A percentile compares a stretch with the other conserved stretches of the same genome.
These are phyloP conservation scores for Micrastur ruficollis DNA, from an alignment of 2,797 vertebrate genomes.

Conservation along the genomic window DNA sequence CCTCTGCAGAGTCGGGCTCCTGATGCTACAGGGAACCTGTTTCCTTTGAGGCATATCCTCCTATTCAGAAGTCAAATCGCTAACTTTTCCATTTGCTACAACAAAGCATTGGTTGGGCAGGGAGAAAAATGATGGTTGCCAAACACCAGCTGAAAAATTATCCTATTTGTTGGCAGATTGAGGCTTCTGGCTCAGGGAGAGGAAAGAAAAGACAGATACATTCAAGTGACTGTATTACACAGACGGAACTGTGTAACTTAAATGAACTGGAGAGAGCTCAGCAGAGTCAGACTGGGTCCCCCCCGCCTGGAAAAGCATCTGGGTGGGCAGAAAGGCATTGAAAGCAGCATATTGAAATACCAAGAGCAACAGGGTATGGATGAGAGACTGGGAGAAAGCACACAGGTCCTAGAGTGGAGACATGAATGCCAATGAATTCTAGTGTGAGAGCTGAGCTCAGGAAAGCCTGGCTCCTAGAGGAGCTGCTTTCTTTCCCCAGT, in stretches of 20 bases:
- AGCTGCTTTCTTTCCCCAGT: neutral
- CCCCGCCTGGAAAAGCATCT: neutral
- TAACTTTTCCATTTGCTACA: conserved; percentile 60
- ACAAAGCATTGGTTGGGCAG: conserved; percentile 38
- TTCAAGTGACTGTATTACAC: conserved; percentile 54
- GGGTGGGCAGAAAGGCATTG: conserved; percentile 7
- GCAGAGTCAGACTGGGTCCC: neutral
- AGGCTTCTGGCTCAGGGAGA: conserved; percentile 40
- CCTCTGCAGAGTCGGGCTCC: conserved; percentile 10
- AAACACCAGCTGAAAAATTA: conserved; percentile 64
- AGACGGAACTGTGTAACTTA: conserved; percentile 55
- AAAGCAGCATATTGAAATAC: conserved; percentile 15
- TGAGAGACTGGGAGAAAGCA: neutral
- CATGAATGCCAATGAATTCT: neutral
- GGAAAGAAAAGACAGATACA: conserved; percentile 63
- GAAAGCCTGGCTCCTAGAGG: neutral
- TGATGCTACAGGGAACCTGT: conserved; percentile 36
- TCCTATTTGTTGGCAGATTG: conserved; percentile 58
- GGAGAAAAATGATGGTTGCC: conserved; percentile 56
- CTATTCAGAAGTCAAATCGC: conserved; percentile 53
- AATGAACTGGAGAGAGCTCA: conserved; percentile 56
- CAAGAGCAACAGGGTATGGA: conserved; percentile 6
- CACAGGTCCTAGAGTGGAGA: neutral
- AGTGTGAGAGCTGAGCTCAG: neutral
- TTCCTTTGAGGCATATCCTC: conserved; percentile 48